These are phyloP conservation scores for Brachionus paranguensis DNA, from an alignment of 1,140 invertebrate species.

Conservation along the genomic window DNA sequence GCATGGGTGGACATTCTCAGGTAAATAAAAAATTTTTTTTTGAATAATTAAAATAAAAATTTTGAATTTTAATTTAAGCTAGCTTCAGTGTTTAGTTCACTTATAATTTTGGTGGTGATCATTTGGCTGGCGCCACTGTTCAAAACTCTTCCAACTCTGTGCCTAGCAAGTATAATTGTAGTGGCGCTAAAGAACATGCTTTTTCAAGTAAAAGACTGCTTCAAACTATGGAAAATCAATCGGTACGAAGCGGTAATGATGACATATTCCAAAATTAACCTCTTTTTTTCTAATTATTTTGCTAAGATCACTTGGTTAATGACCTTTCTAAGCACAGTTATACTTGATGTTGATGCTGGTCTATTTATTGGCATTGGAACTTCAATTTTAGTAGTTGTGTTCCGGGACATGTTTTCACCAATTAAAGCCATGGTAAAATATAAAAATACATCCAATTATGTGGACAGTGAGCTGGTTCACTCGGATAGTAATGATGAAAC, in stretches of 20 bases:
- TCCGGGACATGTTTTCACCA: background rate
- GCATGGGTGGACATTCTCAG: conserved; percentile 45
- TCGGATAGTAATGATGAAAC: background rate
- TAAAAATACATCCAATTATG: conserved; percentile 2
- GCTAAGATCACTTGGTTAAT: conserved; percentile 45
- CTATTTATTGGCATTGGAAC: conserved; percentile 30
- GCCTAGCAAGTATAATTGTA: conserved; percentile 51
- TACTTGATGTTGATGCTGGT: conserved; percentile 40
- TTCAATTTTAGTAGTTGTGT: background rate
- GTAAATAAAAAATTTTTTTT: conserved; percentile 5
- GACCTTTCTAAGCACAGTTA: conserved; percentile 1
- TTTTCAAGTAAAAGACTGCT: conserved; percentile 59
- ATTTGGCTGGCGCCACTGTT: conserved; percentile 57
- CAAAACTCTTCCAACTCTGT: conserved; percentile 55
- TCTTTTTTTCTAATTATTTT: background rate
- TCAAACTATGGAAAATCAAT: conserved; percentile 69
- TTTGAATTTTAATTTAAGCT: background rate
- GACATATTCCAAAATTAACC: background rate
- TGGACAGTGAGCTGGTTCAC: background rate
- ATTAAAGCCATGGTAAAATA: background rate
- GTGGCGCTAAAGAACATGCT: conserved; percentile 50
- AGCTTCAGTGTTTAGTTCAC: background rate
- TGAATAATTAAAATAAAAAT: background rate
- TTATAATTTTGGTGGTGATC: conserved; percentile 57
- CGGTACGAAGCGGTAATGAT: conserved; percentile 62